Conservation (phyloP, 2,797 vertebrate genomes). For the Enteromius viviparus region DNA sequence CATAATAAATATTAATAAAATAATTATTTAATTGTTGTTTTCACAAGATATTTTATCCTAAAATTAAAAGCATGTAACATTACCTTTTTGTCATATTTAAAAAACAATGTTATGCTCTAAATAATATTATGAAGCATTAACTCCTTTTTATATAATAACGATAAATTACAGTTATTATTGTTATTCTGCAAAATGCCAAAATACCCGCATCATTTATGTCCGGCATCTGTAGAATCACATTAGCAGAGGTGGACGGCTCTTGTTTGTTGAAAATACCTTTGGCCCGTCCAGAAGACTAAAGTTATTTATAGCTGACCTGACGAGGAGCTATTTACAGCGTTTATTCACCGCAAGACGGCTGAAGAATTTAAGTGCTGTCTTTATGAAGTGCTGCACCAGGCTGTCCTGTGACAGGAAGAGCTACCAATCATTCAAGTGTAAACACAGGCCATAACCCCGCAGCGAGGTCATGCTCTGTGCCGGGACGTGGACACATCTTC, state of each 20-base stretch:
- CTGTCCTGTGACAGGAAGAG: constrained; percentile 70
- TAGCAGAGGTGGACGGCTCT: background rate
- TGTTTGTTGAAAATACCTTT: constrained; percentile 10
- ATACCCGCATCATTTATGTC: background rate
- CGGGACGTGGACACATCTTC: constrained; percentile 51
- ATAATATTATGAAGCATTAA: background rate
- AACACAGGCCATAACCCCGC: constrained; percentile 73
- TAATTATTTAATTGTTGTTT: background rate
- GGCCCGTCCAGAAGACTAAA: background rate
- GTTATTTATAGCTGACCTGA: constrained; percentile 69
- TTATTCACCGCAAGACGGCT: constrained; percentile 72
- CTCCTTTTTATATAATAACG: background rate
- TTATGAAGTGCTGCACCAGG: constrained; percentile 71
- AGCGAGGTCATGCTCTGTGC: constrained; percentile 62
- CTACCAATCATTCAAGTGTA: constrained; percentile 79
- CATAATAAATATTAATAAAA: too few relatives aligned
- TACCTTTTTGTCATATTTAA: background rate
- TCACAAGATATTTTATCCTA: background rate
- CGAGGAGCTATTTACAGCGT: constrained; percentile 78
- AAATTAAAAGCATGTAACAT: background rate
- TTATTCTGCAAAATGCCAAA: background rate
- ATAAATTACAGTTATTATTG: background rate
- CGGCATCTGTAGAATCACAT: background rate
- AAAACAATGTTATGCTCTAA: background rate
- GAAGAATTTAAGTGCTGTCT: constrained; percentile 76